Conservation (phyloP, 2,797 vertebrate genomes). For the Cossypha dichroa region DNA sequence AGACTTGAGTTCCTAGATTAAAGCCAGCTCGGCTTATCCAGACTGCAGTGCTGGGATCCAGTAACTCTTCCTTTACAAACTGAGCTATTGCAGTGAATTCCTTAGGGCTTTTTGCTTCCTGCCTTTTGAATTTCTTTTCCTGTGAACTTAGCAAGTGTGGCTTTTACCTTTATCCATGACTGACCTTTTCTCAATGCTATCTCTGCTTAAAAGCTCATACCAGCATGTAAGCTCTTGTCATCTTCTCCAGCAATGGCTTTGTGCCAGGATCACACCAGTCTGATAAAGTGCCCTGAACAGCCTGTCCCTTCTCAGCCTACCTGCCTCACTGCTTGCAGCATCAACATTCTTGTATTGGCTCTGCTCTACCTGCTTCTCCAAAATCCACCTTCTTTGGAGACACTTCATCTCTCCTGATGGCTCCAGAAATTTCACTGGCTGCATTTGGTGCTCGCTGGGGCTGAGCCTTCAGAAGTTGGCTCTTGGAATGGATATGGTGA, state of each 20-base stretch:
- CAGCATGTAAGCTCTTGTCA: background rate
- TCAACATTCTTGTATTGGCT: rapidly evolving
- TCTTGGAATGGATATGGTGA: background rate
- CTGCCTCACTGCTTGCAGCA: background rate
- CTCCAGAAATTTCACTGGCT: background rate
- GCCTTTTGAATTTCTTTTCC: slow-evolving; percentile 30
- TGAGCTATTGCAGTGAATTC: background rate
- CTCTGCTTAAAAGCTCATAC: background rate
- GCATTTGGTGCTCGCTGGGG: background rate
- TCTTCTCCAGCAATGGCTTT: background rate
- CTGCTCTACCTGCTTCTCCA: background rate
- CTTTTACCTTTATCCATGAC: background rate
- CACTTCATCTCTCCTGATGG: background rate
- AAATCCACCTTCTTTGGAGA: background rate
- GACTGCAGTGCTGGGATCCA: background rate
- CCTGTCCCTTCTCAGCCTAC: background rate
- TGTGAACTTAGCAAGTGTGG: background rate
- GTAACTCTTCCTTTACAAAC: background rate
- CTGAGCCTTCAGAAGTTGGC: background rate
- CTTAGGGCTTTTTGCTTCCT: background rate
- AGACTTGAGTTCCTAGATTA: background rate
- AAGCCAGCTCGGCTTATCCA: background rate
- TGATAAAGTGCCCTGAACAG: background rate
- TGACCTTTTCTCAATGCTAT: slow-evolving; percentile 9
- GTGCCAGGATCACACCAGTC: background rate